phyloP scores from a whole-genome alignment of 2,888 invertebrate species.

The Ptilodon capucinus region DNA sequence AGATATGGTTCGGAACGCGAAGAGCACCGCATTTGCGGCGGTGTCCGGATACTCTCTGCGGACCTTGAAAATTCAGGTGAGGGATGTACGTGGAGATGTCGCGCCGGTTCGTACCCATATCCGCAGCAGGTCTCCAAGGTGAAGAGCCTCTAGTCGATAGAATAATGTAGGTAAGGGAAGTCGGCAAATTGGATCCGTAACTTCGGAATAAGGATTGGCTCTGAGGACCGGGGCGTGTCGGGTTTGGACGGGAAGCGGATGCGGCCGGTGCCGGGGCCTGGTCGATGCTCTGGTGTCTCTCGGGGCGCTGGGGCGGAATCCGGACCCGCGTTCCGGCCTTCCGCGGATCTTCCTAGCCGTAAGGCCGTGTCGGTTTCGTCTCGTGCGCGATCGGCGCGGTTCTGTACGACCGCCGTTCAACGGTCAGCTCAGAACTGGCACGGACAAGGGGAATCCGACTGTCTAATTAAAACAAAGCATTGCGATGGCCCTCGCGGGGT shows the following conservation, averaged over 20 bases:
- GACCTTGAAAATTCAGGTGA: slow-evolving; percentile 61
- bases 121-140: slow-evolving; percentile 90
- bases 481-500: slow-evolving; percentile 84
- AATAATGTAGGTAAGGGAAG: slow-evolving; percentile 87
- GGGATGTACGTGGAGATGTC: slow-evolving; percentile 56
- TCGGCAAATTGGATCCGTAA: slow-evolving; percentile 86
- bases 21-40: slow-evolving; percentile 48
- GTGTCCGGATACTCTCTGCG: slow-evolving; percentile 56
- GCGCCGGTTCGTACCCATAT: slow-evolving; percentile 84
- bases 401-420: slow-evolving; percentile 58
- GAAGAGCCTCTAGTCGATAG: slow-evolving; percentile 84
- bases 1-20: slow-evolving; percentile 74
- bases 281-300: slow-evolving; percentile 18
- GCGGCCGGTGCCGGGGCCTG: slow-evolving; percentile 37
- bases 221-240: slow-evolving; percentile 85
- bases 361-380: slow-evolving; percentile 44
- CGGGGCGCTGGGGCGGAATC: slow-evolving; percentile 49
- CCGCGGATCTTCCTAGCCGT: slow-evolving; percentile 41
- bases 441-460: slow-evolving; percentile 85
- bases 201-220: slow-evolving; percentile 89
- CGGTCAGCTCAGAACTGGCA: slow-evolving; percentile 84
- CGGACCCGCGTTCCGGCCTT: slow-evolving; percentile 39
- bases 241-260: slow-evolving; percentile 71
- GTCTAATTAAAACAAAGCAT: slow-evolving; percentile 88
- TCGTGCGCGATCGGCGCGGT: slow-evolving; percentile 35